phyloP scores from a whole-genome alignment of 2,888 invertebrate genomes.

The Lepeophtheirus nordmannii region DNA sequence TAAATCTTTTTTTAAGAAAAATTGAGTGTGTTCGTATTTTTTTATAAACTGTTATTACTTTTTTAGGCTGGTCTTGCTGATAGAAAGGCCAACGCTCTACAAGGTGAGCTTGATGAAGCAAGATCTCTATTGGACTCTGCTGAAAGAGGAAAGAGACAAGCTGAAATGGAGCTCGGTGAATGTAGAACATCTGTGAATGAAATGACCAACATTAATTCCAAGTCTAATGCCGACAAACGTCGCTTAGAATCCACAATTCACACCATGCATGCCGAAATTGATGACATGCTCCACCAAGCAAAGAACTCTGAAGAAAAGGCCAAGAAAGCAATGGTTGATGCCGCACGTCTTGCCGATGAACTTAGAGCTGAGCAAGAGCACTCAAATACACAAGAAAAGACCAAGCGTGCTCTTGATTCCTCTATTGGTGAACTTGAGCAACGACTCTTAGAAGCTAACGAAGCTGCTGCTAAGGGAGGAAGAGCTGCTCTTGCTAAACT shows the following conservation, averaged over 20 bases:
- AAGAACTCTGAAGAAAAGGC: slow-evolving; percentile 98
- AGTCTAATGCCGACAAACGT: slow-evolving; percentile 93
- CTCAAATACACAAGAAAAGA: slow-evolving; percentile 86
- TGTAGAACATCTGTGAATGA: slow-evolving; percentile 97
- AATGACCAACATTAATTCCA: slow-evolving; percentile 79
- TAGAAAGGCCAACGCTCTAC: slow-evolving; percentile 88
- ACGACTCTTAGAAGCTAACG: slow-evolving; percentile 44
- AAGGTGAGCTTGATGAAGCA: slow-evolving; percentile 95
- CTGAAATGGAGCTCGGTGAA: slow-evolving; percentile 92
- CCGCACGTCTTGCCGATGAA: slow-evolving; percentile 93
- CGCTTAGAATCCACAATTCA: slow-evolving; percentile 96
- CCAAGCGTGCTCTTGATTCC: slow-evolving; percentile 89
- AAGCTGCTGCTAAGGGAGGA: slow-evolving; percentile 40
- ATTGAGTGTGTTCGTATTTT: not conserved
- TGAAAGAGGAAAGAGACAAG: slow-evolving; percentile 92
- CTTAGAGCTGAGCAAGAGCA: slow-evolving; percentile 98
- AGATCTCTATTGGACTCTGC: slow-evolving; percentile 92
- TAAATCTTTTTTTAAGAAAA: not conserved
- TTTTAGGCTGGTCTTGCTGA: slow-evolving; percentile 82
- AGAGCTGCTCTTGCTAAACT: slow-evolving; percentile 29
- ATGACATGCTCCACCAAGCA: slow-evolving; percentile 94
- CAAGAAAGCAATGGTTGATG: slow-evolving; percentile 97
- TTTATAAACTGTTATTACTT: not conserved
- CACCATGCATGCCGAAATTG: slow-evolving; percentile 93
- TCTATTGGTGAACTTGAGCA: slow-evolving; percentile 93